Evolutionary conservation across 2,113 vertebrate species (phyloP), one percentile per base, ranked within the genome.

Genomic region (Dipodomys ordii): DNA sequence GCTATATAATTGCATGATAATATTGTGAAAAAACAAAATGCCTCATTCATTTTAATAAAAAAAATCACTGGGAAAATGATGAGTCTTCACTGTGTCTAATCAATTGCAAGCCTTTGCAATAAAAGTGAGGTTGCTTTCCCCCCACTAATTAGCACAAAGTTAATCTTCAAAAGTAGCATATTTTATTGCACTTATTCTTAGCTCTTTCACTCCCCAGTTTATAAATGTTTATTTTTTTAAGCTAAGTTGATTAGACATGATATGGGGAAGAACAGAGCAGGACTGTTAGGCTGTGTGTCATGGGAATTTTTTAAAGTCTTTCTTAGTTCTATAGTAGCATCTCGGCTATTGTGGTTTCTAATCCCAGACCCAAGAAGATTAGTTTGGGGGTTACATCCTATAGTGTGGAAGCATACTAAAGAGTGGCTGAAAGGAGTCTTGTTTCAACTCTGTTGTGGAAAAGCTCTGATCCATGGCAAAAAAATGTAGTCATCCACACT

Each of bases 1-100:
- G 74, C 49, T 94, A 35, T 39, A 39, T 57, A 74, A 93, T 91
- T 96, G 65, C 81, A 92, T 94, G 96, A 92, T 89, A 93, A 85
- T 94, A 77, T 96, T 91, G 80, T 76, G 78, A 67, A 88, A 57
- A 96, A 96, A 83, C 92, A 96, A 94, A 94, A 93, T 83, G 49
- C 64, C 73, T 92, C 95, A 93, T 62, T 94, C 69, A 91, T 91
- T 97, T 95, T 97, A 95, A 91, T 96, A 83, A 95, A 97, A 97
- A 96, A 71, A 39, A 39, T 39, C 53, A 87, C n/a, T 30, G 18
- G 19, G 6, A 94, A 96, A 96, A 89, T n/a, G 91, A 94, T 92
- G 94, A 97, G 69, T 96, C 77, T 94, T 94, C 84, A 79, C 49
- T 96, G 73, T 97, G 57, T 92, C 68, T 96, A 87, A 93, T 96